A percentile compares a stretch with the other conserved stretches of the same genome.
These are phyloP conservation scores for Coreius guichenoti DNA, from an alignment of 2,797 vertebrate species.

Conservation along the genomic window DNA sequence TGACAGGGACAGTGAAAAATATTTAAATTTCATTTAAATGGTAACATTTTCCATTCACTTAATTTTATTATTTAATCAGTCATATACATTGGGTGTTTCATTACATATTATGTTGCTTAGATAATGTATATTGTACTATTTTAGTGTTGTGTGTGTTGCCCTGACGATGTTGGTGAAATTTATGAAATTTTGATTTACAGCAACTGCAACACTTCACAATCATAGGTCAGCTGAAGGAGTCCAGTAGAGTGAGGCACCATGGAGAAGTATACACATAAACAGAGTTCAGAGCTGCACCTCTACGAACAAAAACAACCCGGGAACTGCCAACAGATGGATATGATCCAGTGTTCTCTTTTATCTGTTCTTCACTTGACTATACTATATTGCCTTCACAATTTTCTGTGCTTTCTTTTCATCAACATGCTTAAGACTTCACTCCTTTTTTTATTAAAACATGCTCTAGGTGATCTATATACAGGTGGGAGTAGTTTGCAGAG, in stretches of 20 bases:
- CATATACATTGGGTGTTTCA: background rate
- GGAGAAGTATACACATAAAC: conserved; percentile 8
- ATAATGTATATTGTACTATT: background rate
- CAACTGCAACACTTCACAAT: background rate
- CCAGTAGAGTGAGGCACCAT: conserved; percentile 3
- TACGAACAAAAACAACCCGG: conserved; percentile 27
- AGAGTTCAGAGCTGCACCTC: conserved; percentile 12
- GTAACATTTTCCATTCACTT: no score
- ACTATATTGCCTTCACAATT: conserved; percentile 5
- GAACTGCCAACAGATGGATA: conserved; percentile 24
- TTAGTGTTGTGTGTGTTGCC: background rate
- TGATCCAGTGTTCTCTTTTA: conserved; percentile 17
- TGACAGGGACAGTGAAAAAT: no score
- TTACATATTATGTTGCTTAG: background rate
- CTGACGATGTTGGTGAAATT: background rate
- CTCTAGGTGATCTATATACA: background rate
- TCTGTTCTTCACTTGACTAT: conserved; percentile 4
- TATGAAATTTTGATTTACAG: background rate
- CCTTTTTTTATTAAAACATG: background rate
- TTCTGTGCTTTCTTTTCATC: background rate
- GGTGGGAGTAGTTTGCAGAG: background rate
- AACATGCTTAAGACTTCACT: background rate
- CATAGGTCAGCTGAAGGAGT: background rate
- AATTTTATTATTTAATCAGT: background rate
- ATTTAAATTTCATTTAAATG: background rate